These are phyloP conservation scores for Chaetodon auriga DNA, from an alignment of 2,113 vertebrate species.

Conservation along the genomic window DNA sequence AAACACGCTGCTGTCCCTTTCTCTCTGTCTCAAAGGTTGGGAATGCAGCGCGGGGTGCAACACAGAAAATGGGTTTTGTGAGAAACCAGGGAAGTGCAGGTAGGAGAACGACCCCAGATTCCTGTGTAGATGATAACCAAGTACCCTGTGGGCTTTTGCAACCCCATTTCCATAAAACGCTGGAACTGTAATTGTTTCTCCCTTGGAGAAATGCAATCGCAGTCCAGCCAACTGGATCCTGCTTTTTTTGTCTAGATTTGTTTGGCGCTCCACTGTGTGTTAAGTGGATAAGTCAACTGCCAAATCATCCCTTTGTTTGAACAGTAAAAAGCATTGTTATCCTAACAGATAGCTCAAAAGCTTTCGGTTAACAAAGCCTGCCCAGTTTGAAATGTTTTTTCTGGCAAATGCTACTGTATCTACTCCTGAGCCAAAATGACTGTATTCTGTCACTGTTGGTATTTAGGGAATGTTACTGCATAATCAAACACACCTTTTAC, in stretches of 20 bases:
- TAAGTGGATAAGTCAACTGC: constrained; percentile 35
- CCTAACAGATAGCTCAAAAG: constrained; percentile 7
- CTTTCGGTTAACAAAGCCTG: neutral
- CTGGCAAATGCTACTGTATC: neutral
- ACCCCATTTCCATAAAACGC: constrained; percentile 34
- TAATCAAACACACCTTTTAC: neutral
- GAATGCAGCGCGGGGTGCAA: constrained; percentile 89
- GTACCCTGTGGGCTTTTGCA: constrained; percentile 12
- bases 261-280: constrained; percentile 14
- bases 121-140: constrained; percentile 34
- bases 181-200: constrained; percentile 18
- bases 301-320: constrained; percentile 52
- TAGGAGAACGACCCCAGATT: constrained; percentile 73
- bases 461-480: neutral
- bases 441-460: neutral
- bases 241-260: constrained; percentile 3
- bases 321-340: constrained; percentile 26
- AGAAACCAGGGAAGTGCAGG: constrained; percentile 92
- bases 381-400: neutral
- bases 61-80: constrained; percentile 91
- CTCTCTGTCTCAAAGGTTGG: constrained; percentile 79
- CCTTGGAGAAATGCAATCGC: constrained; percentile 3
- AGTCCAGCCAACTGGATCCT: constrained; percentile 29
- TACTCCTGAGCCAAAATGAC: neutral
- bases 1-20: constrained; percentile 25